Conservation (phyloP, 2,797 vertebrate species). For the Sebastes jordani region DNA sequence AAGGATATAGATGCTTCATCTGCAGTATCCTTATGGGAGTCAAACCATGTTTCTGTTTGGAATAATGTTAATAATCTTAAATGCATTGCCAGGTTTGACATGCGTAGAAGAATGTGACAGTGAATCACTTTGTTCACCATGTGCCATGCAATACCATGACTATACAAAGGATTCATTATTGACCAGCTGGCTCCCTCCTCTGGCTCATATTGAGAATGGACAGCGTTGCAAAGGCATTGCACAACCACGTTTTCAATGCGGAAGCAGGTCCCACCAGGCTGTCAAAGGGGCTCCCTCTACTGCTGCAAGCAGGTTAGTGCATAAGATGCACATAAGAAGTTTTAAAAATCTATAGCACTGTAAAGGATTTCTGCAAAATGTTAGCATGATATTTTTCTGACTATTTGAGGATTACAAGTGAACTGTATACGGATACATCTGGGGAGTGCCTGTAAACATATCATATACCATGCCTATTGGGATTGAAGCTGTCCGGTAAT, state of each 20-base stretch:
- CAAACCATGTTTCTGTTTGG: background rate
- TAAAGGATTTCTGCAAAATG: background rate
- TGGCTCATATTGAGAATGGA: conserved; percentile 59
- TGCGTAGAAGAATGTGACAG: conserved; percentile 41
- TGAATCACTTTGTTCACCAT: conserved; percentile 69
- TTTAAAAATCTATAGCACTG: rapidly evolving
- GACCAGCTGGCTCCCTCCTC: conserved; percentile 75
- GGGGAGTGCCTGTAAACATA: background rate
- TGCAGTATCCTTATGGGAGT: conserved; percentile 28
- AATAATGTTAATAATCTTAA: background rate
- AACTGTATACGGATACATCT: background rate
- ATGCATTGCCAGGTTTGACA: background rate
- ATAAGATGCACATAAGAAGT: background rate
- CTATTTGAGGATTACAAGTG: background rate
- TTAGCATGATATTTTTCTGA: background rate
- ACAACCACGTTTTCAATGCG: conserved; percentile 60
- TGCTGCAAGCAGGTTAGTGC: conserved; percentile 39
- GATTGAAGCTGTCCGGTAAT: background rate
- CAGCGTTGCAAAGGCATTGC: conserved; percentile 49
- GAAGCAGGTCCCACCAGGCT: conserved; percentile 30
- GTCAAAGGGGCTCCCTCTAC: conserved; percentile 56
- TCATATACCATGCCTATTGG: too few species aligned
- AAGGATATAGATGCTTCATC: conserved; percentile 5
- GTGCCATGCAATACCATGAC: conserved; percentile 61
- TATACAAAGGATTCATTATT: conserved; percentile 71